These are phyloP conservation scores for Panthera tigris DNA, from an alignment of 2,113 vertebrate species.

Conservation along the genomic window DNA sequence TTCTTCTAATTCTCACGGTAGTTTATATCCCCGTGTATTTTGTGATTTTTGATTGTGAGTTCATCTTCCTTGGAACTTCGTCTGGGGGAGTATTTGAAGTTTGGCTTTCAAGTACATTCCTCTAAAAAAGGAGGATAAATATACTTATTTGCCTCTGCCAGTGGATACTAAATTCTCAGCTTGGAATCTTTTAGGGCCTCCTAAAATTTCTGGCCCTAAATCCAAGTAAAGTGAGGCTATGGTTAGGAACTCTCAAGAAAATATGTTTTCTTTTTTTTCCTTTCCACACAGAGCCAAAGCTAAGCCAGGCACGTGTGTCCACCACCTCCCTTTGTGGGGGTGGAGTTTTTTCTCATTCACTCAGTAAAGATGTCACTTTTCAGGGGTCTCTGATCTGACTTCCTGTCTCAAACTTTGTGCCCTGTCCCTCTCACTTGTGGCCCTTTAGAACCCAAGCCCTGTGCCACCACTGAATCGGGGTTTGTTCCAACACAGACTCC, in stretches of 20 bases:
- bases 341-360: background rate
- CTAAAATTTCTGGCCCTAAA: conserved; percentile 31
- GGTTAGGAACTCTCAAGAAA: background rate
- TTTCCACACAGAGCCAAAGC: background rate
- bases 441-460: background rate
- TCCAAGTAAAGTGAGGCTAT: background rate
- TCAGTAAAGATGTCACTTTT: conserved; percentile 10
- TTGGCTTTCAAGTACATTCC: conserved; percentile 37
- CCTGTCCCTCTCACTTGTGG: background rate
- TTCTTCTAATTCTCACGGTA: background rate
- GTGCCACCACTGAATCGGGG: background rate
- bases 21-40: background rate
- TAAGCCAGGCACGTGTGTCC: background rate
- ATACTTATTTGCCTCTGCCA: conserved; percentile 1
- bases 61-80: conserved; percentile 39
- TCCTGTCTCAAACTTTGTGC: background rate
- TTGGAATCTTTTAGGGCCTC: background rate
- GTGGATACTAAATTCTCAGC: conserved; percentile 1
- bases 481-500: conserved; percentile 13
- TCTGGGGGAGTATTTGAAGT: background rate
- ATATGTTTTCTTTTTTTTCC: background rate
- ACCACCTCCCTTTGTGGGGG: background rate
- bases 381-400: background rate
- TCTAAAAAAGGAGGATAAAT: conserved; percentile 20
- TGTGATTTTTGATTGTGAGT: conserved; percentile 8